These are phyloP conservation scores for Panagrolaimus sp. DNA, from an alignment of 1,140 invertebrate genomes.

Conservation along the genomic window DNA sequence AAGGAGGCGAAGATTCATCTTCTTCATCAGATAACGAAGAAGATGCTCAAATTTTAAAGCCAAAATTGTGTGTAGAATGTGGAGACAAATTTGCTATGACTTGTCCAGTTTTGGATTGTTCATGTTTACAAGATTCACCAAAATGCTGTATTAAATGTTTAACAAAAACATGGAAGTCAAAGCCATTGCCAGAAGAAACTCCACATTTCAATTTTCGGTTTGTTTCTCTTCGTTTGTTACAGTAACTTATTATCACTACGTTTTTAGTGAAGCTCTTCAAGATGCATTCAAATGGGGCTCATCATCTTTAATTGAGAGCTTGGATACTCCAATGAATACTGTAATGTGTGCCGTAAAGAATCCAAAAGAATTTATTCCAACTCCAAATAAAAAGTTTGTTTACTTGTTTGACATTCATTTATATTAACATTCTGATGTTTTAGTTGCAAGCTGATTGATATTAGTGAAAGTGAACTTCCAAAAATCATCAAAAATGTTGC, in stretches of 20 bases:
- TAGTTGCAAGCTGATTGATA: neutral
- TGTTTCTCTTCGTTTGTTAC: neutral
- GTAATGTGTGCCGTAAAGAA: neutral
- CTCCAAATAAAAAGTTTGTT: conserved; percentile 4
- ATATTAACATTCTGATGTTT: neutral
- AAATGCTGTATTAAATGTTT: neutral
- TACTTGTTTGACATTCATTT: conserved; percentile 2
- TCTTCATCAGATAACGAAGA: neutral
- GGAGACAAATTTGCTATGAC: neutral
- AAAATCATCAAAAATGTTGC: neutral
- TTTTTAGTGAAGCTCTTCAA: neutral
- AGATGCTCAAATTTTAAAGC: neutral
- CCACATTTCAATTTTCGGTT: neutral
- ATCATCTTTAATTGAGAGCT: neutral
- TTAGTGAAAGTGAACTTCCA: neutral
- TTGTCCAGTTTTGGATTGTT: neutral
- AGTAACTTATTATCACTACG: neutral
- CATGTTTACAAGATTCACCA: neutral
- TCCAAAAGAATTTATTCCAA: neutral
- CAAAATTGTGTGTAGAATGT: neutral
- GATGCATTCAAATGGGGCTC: neutral
- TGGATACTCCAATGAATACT: conserved; percentile 5
- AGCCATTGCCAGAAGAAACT: neutral
- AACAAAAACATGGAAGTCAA: neutral
- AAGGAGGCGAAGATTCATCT: neutral